phyloP scores from a whole-genome alignment of 2,888 invertebrate genomes.

The Cloeon dipterum region DNA sequence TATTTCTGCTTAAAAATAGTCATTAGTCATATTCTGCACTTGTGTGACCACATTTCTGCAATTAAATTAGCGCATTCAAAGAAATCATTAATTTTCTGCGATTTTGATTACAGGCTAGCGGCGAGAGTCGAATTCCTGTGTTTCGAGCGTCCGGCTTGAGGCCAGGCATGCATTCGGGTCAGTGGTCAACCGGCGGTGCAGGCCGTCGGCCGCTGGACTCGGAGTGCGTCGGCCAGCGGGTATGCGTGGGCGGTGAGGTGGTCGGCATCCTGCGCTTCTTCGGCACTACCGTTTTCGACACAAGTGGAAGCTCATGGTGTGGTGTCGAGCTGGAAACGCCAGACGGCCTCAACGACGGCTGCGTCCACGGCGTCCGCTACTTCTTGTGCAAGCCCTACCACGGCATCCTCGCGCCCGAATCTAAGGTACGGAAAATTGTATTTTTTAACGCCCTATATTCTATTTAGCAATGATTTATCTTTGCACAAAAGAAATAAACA shows the following conservation, averaged over 20 bases:
- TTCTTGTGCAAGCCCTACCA: slow-evolving; percentile 31
- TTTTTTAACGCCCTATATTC: too few relatives aligned
- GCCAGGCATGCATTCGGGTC: slow-evolving; percentile 1
- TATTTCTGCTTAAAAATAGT: too few relatives aligned
- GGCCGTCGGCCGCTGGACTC: slow-evolving; percentile 5
- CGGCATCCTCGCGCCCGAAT: slow-evolving; percentile 36
- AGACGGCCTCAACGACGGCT: slow-evolving; percentile 37
- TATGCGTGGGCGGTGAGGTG: slow-evolving; percentile 20
- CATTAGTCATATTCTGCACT: too few relatives aligned
- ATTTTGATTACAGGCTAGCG: slow-evolving; percentile 6
- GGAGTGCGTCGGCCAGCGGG: slow-evolving; percentile 17
- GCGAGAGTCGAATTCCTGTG: slow-evolving; percentile 8
- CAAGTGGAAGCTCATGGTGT: slow-evolving; percentile 33
- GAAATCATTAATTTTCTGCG: too few relatives aligned
- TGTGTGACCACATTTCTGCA: too few relatives aligned
- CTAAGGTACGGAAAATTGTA: slow-evolving; percentile 28
- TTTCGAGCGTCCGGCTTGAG: slow-evolving; percentile 3
- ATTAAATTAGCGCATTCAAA: too few relatives aligned
- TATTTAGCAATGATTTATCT: too few relatives aligned
- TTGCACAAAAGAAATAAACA: too few relatives aligned
- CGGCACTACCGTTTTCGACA: slow-evolving; percentile 27
- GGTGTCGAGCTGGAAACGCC: slow-evolving; percentile 33
- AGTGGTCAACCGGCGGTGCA: not conserved
- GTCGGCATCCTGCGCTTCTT: slow-evolving; percentile 29
- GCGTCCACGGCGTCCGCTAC: slow-evolving; percentile 32